Evolutionary conservation across 2,888 invertebrate genomes (phyloP), one percentile per base, ranked within the genome.

Genomic region (Tanypteryx hageni): DNA sequence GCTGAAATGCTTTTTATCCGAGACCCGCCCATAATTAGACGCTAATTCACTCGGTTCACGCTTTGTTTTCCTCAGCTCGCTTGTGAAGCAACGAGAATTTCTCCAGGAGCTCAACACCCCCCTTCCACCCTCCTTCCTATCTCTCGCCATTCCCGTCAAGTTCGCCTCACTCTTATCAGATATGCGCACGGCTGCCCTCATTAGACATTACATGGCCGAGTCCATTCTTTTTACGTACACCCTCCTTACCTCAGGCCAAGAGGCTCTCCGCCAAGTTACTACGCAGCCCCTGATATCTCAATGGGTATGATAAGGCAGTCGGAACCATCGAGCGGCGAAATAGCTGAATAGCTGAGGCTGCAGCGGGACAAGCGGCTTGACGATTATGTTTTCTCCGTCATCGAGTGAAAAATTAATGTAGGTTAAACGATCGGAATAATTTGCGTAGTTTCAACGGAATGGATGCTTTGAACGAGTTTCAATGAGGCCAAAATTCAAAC

Each of bases 181-280:
- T 76, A 76, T 76, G 76, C 76, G 76, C 76, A 76, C 76, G 76
- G 76, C 76, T 76, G 76, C 76, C 76, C 76, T 76, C 76, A 76
- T 76, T 76, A 76, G 76, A 76, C 76, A 76, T 27, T 76, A 76
- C 76, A 22, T 76, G 76, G 76, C 76, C 76, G 76, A 76, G 4
- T 27, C 27, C 27, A 76, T 76, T 76, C 76, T 76, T 76, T 13
- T 27, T 7, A 22, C 27, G 22, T 76, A 27, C 1, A 13, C 76
- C 27, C 27, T 27, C 76, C 76, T 76, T 68, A 68, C 68, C 68
- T 68, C 68, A 1, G 5, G 44, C 68, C 68, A 68, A 68, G 22
- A 27, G 76, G 22, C 76, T 27, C 76, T 76, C 76, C 22, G 22
- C 76, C 76, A 68, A 68, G 68, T 68, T 68, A 68, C 68, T 27